Evolutionary conservation across 1,140 invertebrate genomes (phyloP).

Genomic region (Argopecten irradians): DNA sequence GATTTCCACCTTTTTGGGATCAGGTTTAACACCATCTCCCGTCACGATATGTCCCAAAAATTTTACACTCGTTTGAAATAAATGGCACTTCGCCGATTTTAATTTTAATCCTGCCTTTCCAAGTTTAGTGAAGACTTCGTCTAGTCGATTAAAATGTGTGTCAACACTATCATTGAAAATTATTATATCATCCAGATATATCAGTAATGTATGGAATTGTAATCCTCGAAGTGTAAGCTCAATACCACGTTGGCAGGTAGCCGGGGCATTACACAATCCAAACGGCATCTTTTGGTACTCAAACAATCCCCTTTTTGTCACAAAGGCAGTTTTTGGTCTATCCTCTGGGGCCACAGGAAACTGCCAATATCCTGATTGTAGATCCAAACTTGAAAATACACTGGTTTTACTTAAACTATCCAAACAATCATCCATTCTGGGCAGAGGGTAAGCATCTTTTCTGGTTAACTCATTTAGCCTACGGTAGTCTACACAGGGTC

Average conservation of each 20-base stretch:
- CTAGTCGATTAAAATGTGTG: slow-evolving; percentile 31
- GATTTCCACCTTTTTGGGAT: slow-evolving; percentile 65
- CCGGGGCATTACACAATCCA: slow-evolving; percentile 24
- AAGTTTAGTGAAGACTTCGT: slow-evolving; percentile 49
- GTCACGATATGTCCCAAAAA: slow-evolving; percentile 65
- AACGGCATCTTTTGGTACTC: slow-evolving; percentile 30
- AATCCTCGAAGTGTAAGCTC: slow-evolving; percentile 48
- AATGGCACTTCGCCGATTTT: slow-evolving; percentile 76
- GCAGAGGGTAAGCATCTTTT: no score
- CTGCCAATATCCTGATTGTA: slow-evolving; percentile 31
- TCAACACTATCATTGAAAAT: slow-evolving; percentile 35
- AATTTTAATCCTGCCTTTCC: slow-evolving; percentile 72
- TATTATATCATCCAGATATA: slow-evolving; percentile 57
- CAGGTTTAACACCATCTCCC: slow-evolving; percentile 54
- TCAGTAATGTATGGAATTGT: slow-evolving; percentile 41
- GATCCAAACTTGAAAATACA: background rate
- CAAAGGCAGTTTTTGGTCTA: slow-evolving; percentile 26
- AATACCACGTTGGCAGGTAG: slow-evolving; percentile 47
- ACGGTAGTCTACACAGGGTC: slow-evolving; percentile 46
- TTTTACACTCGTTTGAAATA: slow-evolving; percentile 66
- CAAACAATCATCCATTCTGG: slow-evolving; percentile 4
- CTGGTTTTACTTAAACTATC: background rate
- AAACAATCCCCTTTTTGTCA: slow-evolving; percentile 22
- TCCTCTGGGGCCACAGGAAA: background rate
- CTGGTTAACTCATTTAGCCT: slow-evolving; percentile 31